These are phyloP conservation scores for Equus quagga DNA, from an alignment of 2,113 vertebrate species.

Conservation along the genomic window DNA sequence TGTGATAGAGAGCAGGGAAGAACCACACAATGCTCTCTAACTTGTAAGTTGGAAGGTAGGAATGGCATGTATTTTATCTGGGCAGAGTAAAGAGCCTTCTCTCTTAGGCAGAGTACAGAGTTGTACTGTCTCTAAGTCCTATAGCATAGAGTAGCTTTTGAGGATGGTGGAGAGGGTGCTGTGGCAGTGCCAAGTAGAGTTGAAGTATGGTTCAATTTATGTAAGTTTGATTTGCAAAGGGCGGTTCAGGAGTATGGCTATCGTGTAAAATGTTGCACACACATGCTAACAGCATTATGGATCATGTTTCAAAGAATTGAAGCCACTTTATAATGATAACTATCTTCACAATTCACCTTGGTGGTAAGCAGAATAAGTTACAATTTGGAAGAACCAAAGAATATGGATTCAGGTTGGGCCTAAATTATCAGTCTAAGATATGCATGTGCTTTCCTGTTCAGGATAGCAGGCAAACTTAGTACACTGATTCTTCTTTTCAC, in stretches of 20 bases:
- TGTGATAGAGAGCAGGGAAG: not conserved
- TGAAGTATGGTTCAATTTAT: slow-evolving; percentile 40
- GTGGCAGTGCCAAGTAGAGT: not conserved
- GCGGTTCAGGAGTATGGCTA: not conserved
- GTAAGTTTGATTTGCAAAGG: slow-evolving; percentile 1
- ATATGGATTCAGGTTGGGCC: not conserved
- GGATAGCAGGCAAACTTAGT: not conserved
- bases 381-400: not conserved
- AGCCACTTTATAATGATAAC: not conserved
- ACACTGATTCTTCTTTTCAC: not conserved
- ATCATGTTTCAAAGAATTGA: not conserved
- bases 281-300: not conserved
- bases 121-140: not conserved
- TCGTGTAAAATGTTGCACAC: not conserved
- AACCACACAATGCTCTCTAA: not conserved
- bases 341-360: not conserved
- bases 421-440: slow-evolving; percentile 1
- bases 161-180: not conserved
- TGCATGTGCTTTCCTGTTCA: not conserved
- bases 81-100: not conserved
- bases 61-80: not conserved
- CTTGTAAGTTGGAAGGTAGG: not conserved
- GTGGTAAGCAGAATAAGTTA: not conserved
- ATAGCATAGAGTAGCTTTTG: not conserved
- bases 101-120: not conserved